Percentiles rank a stretch among this genome's conserved stretches.
Conservation (phyloP, 2,888 invertebrate genomes). For the Suillia variegata region DNA sequence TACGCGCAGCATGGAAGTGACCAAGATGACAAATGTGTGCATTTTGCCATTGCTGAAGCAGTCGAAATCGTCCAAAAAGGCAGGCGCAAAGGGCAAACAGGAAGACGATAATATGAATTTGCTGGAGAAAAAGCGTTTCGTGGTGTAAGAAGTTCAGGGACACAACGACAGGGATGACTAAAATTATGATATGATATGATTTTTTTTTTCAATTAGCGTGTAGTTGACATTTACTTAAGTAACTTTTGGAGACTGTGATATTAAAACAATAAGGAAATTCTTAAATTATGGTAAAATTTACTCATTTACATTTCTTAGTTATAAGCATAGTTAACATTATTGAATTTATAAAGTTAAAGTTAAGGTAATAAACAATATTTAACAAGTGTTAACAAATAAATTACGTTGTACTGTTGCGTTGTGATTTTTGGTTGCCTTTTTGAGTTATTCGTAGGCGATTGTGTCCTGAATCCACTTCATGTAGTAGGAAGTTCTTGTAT, state of each 20-base stretch:
- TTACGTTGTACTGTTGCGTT: background rate
- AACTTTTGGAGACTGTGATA: slow-evolving; percentile 3
- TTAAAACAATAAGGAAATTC: background rate
- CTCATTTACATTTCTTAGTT: background rate
- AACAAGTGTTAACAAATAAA: too few species aligned
- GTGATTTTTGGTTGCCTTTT: background rate
- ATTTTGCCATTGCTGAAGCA: slow-evolving; percentile 30
- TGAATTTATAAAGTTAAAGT: too few species aligned
- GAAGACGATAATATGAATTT: slow-evolving; percentile 37
- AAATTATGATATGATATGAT: background rate
- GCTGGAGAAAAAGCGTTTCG: background rate
- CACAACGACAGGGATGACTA: background rate
- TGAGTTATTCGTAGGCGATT: slow-evolving; percentile 50
- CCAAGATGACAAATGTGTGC: slow-evolving; percentile 18
- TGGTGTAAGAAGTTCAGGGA: background rate
- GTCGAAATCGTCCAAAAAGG: slow-evolving; percentile 14
- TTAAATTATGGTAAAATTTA: background rate
- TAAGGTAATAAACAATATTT: too few species aligned
- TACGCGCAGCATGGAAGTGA: slow-evolving; percentile 9
- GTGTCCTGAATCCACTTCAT: slow-evolving; percentile 76
- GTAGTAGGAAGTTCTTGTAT: slow-evolving; percentile 82
- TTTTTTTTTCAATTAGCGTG: too few species aligned
- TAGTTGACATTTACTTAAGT: too few species aligned
- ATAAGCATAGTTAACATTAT: background rate
- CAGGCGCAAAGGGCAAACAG: background rate